Base-by-base conservation (phyloP, 2,888 invertebrate genomes). In the Ormia ochracea region DNA sequence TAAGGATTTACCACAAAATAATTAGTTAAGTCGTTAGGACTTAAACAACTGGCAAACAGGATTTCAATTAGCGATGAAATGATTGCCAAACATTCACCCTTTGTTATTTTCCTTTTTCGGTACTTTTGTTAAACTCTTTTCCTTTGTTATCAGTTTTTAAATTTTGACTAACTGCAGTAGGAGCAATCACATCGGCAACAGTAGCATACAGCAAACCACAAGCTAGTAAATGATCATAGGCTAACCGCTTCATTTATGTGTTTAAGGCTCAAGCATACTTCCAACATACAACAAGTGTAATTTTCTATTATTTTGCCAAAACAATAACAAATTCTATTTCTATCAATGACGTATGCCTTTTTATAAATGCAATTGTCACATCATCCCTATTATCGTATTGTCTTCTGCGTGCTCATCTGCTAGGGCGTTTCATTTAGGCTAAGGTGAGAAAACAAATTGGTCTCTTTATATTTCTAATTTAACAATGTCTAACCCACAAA, bases 391-490 rank as follows among this genome's bases (percentile, higher is more conserved):
- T 48, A 48, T 45, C n/a, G 33, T 33, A 43, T 65, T 59, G 38
- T 70, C 28, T 31, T 33, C 43, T 48, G 43, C 48, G 59, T 14
- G 48, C 28, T 65, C 72, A 73, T 75, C 68, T 77, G 73, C 59
- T 43, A 58, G 78, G 78, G 81, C 68, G 78, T 77, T 78, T 19
- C 79, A 74, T 76, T 82, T 83, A 76, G 76, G 70, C 68, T 69
- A 61, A 83, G 81, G 83, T 83, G 83, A 83, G 83, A 83, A 83
- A 80, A 82, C 81, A 82, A 83, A 83, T 83, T 83, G 82, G 82
- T 78, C 75, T 82, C 76, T 82, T 74, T 74, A 33, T 76, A 54
- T 69, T 52, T 77, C 63, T 61, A 68, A 61, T 75, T 82, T 78
- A 50, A 61, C 56, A 75, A 65, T 43, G n/a, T 56, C 31, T 31